Conservation (phyloP, 2,888 invertebrate genomes). For the Cetonia aurata region DNA sequence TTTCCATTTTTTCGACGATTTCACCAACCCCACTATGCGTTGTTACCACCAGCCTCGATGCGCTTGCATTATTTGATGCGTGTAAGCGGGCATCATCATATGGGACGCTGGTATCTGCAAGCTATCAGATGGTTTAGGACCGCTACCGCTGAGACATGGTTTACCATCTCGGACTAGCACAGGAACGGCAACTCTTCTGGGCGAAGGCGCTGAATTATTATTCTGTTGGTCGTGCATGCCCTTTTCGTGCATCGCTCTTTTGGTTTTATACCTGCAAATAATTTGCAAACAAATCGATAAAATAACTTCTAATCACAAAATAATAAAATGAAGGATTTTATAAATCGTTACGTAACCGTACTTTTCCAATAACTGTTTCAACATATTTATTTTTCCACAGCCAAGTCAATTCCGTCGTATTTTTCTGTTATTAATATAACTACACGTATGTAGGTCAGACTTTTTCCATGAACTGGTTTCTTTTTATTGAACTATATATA, state of each 20-base stretch:
- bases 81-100: slow-evolving; percentile 63
- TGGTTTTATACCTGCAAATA: slow-evolving; percentile 87
- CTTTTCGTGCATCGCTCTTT: slow-evolving; percentile 96
- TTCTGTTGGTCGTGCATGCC: slow-evolving; percentile 74
- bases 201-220: slow-evolving; percentile 74
- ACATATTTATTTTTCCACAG: not conserved
- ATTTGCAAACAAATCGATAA: not conserved
- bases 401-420: slow-evolving; percentile 3
- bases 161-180: slow-evolving; percentile 95
- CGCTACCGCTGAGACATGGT: slow-evolving; percentile 78
- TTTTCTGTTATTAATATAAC: slow-evolving; percentile 6
- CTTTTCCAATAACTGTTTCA: slow-evolving; percentile 22
- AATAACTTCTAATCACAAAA: slow-evolving; percentile 1
- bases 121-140: slow-evolving; percentile 56
- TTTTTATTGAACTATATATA: slow-evolving; percentile 15
- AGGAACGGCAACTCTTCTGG: slow-evolving; percentile 93
- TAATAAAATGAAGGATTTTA: not conserved
- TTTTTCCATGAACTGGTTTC: slow-evolving; percentile 18
- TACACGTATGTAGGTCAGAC: slow-evolving; percentile 18
- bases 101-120: slow-evolving; percentile 59
- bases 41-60: slow-evolving; percentile 65
- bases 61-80: slow-evolving; percentile 66
- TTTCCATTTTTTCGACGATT: not conserved
- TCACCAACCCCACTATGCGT: not conserved
- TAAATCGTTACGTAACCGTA: not conserved